phyloP scores from a whole-genome alignment of 1,140 invertebrate genomes.

The Drosophila nebulosa region DNA sequence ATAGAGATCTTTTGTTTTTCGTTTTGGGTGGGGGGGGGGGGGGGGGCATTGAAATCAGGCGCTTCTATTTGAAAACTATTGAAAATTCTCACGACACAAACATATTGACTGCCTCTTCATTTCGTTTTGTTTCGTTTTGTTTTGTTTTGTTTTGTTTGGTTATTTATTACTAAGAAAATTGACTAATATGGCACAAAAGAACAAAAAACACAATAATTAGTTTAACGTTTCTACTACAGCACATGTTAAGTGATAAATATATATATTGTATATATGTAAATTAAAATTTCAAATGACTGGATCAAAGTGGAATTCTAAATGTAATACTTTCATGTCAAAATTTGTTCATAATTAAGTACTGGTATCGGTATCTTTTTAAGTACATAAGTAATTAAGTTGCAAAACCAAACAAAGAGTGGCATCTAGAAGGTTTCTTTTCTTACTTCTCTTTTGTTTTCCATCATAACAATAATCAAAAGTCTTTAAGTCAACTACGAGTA shows the following conservation, averaged over 20 bases:
- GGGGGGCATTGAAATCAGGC: background rate
- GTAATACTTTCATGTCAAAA: slow-evolving; percentile 68
- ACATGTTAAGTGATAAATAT: slow-evolving; percentile 65
- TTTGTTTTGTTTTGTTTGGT: slow-evolving; percentile 3
- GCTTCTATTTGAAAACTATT: background rate
- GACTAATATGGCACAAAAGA: slow-evolving; percentile 68
- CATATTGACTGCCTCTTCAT: background rate
- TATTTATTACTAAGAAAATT: slow-evolving; percentile 39
- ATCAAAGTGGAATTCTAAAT: slow-evolving; percentile 70
- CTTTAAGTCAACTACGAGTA: background rate
- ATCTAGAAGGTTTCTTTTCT: background rate
- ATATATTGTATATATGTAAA: slow-evolving; percentile 31
- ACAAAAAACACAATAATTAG: slow-evolving; percentile 59
- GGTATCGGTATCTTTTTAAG: slow-evolving; percentile 51
- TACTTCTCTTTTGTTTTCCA: too few relatives aligned
- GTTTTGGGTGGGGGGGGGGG: too few relatives aligned
- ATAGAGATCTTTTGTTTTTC: background rate
- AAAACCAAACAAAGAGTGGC: background rate
- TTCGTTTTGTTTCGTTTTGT: too few relatives aligned
- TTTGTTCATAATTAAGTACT: slow-evolving; percentile 66
- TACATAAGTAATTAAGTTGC: background rate
- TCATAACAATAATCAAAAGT: background rate
- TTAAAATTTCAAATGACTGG: slow-evolving; percentile 12
- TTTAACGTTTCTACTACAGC: slow-evolving; percentile 66
- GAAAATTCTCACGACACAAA: background rate